phyloP scores from a whole-genome alignment of 2,888 invertebrate species.

The Patella depressa region DNA sequence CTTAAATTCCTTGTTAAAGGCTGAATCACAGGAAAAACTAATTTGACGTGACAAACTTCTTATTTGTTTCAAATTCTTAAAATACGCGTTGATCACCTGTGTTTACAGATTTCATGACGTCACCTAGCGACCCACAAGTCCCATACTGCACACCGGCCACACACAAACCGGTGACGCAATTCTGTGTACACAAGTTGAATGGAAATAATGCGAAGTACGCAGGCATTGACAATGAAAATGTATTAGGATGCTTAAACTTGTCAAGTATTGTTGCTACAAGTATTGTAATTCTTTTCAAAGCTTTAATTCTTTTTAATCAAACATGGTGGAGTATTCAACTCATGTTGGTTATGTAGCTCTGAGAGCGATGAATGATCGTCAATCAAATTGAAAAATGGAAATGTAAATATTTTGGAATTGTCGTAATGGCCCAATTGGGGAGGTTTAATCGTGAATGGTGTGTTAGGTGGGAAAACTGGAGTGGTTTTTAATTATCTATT shows the following conservation, averaged over 20 bases:
- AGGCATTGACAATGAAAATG: background rate
- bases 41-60: slow-evolving; percentile 1
- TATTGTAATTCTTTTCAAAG: background rate
- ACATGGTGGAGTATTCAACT: background rate
- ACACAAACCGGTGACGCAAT: slow-evolving; percentile 4
- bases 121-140: background rate
- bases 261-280: background rate
- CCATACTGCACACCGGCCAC: slow-evolving; percentile 4
- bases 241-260: background rate
- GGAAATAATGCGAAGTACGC: background rate
- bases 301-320: slow-evolving; percentile 9
- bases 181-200: background rate
- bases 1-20: slow-evolving; percentile 1
- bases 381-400: background rate
- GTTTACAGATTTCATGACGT: background rate
- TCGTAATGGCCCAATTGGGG: background rate
- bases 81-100: slow-evolving; percentile 8
- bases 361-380: background rate
- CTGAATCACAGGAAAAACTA: slow-evolving; percentile 5
- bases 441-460: too few species aligned
- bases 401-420: slow-evolving; percentile 2
- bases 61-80: slow-evolving; percentile 11
- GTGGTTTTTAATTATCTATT: too few species aligned
- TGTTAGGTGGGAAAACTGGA: too few species aligned
- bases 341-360: background rate